Percentiles rank a stretch among this genome's conserved stretches.
These are phyloP conservation scores for Astyanax mexicanus DNA, from an alignment of 2,797 vertebrate species.

Conservation along the genomic window DNA sequence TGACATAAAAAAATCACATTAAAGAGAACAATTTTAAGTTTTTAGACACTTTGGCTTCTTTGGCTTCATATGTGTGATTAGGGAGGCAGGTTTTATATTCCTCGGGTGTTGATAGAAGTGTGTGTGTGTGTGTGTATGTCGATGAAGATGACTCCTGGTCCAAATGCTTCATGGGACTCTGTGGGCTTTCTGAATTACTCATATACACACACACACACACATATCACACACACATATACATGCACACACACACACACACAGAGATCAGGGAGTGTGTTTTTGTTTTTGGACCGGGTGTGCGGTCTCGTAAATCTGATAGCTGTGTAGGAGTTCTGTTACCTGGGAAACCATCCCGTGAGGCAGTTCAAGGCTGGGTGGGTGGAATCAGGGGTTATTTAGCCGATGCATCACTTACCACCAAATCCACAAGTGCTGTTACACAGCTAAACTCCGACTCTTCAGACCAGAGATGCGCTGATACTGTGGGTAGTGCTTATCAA, in stretches of 20 bases:
- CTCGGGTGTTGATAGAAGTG: slow-evolving; percentile 7
- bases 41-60: background rate
- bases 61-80: background rate
- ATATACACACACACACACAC: slow-evolving; percentile 10
- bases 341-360: slow-evolving; percentile 49
- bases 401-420: slow-evolving; percentile 46
- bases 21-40: too few relatives aligned
- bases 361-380: slow-evolving; percentile 22
- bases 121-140: slow-evolving; percentile 27
- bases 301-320: slow-evolving; percentile 57
- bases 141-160: slow-evolving; percentile 33
- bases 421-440: slow-evolving; percentile 37
- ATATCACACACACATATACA: slow-evolving; percentile 11
- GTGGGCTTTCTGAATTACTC: slow-evolving; percentile 18
- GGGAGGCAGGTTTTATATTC: slow-evolving; percentile 12
- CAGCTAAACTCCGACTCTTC: slow-evolving; percentile 6
- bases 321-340: slow-evolving; percentile 51
- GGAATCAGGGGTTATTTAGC: slow-evolving; percentile 52
- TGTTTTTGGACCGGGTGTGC: slow-evolving; percentile 46
- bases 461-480: background rate
- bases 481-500: too few relatives aligned
- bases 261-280: slow-evolving; percentile 31
- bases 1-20: too few relatives aligned
- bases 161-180: slow-evolving; percentile 27
- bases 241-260: background rate